Percentiles rank a stretch among this genome's conserved stretches.
Conservation (phyloP, 2,797 vertebrate species). For the Sarcophilus harrisii region DNA sequence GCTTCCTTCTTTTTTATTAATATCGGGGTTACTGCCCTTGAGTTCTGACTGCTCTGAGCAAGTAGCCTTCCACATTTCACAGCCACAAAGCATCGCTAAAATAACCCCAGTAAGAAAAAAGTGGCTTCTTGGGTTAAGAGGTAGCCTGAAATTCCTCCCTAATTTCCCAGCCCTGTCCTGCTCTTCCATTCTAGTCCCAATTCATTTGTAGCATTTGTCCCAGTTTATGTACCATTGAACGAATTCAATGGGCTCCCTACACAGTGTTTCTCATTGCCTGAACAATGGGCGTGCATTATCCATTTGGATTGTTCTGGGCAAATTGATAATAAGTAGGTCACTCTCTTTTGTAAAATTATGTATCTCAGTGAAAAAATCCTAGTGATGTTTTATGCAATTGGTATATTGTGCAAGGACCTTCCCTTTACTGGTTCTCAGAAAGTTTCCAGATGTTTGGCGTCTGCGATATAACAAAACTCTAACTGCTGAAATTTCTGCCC, state of each 20-base stretch:
- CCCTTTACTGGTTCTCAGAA: not conserved
- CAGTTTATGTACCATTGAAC: not conserved
- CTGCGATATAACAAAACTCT: too few species aligned
- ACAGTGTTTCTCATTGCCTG: too few species aligned
- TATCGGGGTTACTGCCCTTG: not conserved
- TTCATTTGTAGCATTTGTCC: not conserved
- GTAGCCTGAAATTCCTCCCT: not conserved
- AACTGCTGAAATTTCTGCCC: not conserved
- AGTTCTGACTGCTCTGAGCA: not conserved
- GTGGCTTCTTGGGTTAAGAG: not conserved
- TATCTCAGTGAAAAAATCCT: not conserved
- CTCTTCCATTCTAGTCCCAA: not conserved
- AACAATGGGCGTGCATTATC: not conserved
- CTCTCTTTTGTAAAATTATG: not conserved
- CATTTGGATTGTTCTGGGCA: not conserved
- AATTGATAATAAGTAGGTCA: not conserved
- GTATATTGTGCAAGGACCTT: not conserved
- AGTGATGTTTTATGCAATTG: not conserved
- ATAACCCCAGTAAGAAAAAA: not conserved
- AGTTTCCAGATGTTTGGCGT: not conserved
- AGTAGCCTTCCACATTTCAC: not conserved
- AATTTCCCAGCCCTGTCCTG: not conserved
- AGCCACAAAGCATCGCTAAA: not conserved
- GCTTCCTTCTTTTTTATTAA: not conserved
- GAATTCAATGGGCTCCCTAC: too few species aligned